Base-by-base conservation (phyloP, 2,113 vertebrate genomes). In the Cervus canadensis region DNA sequence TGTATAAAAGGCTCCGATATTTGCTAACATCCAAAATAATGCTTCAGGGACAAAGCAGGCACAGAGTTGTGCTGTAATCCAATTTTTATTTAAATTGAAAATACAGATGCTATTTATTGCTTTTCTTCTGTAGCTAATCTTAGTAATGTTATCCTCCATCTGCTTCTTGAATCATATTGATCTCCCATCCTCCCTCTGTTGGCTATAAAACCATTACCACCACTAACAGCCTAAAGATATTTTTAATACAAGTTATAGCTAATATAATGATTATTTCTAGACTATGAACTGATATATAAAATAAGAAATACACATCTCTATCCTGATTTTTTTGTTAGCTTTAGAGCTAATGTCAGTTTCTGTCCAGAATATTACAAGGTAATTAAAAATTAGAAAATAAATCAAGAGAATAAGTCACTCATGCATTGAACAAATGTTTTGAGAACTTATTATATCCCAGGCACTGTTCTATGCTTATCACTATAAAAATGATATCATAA, bases 41-140 rank as follows among this genome's bases (percentile, higher is more conserved):
- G 40, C 45, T 95, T 84, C 33, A 82, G 54, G 64, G 54, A 87
- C 74, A 97, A 96, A 96, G 52, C 30, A 97, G 57, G 87, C 79
- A 76, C 9, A 93, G 26, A 92, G 79, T 36, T 84, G 33, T 89
- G 36, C 28, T 83, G 1, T 95, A 94, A 95, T 90, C 25, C 33
- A 90, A 95, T 95, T 96, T 95, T 97, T 97, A 97, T 94, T 97
- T 94, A 97, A 97, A 87, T 91, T 87, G 79, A 97, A 97, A 96
- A 97, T 94, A 89, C 54, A 92, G 89, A 94, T 83, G 88, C 91
- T 96, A 95, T 93, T 97, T 97, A 97, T 95, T 94, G 59, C 67
- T 95, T 90, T 97, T 92, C 56, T 97, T 94, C 86, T 50, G 33
- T 83, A 93, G 91, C 94, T 97, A 98, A 96, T 97, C 79, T 97